Conservation (phyloP, 2,888 invertebrate genomes). For the Callosobruchus maculatus region DNA sequence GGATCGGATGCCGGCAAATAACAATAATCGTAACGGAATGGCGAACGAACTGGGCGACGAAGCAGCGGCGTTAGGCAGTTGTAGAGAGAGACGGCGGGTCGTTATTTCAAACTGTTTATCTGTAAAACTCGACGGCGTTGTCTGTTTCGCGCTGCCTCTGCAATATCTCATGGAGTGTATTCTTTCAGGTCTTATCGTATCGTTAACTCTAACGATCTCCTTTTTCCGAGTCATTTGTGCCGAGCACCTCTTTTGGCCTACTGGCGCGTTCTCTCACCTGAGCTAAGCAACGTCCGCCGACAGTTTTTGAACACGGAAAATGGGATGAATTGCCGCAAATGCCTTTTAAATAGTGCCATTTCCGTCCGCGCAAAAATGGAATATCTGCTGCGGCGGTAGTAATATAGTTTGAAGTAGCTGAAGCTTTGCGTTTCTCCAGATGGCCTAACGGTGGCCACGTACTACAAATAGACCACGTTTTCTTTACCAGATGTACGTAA, state of each 20-base stretch:
- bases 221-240: constrained; percentile 42
- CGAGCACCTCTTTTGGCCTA: constrained; percentile 22
- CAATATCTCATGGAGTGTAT: constrained; percentile 31
- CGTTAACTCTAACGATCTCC: constrained; percentile 45
- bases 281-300: constrained; percentile 7
- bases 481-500: no score
- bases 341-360: background rate
- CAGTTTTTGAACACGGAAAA: background rate
- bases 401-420: no score
- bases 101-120: constrained; percentile 28
- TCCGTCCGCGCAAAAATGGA: background rate
- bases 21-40: constrained; percentile 11
- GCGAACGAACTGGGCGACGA: background rate
- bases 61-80: background rate
- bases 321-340: background rate
- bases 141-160: constrained; percentile 14
- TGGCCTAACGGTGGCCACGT: no score
- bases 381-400: background rate
- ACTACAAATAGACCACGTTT: no score
- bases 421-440: no score
- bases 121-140: constrained; percentile 31
- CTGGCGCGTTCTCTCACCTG: constrained; percentile 16
- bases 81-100: constrained; percentile 12
- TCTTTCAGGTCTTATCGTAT: constrained; percentile 41
- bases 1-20: constrained; percentile 6